These are phyloP conservation scores for Pseudolycoriella hygida DNA, from an alignment of 2,888 invertebrate species.

Conservation along the genomic window DNA sequence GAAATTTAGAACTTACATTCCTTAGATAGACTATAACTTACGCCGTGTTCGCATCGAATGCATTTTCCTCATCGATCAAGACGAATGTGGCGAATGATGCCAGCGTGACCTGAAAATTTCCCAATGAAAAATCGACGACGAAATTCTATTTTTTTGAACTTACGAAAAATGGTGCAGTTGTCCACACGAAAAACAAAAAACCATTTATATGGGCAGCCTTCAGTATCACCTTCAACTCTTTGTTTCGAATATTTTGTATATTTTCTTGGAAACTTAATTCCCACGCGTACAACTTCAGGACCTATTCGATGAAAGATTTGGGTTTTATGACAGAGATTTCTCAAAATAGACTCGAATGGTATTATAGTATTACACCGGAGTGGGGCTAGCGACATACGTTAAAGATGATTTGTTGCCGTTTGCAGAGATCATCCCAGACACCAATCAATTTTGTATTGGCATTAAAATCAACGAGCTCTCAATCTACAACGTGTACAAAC, in stretches of 20 bases:
- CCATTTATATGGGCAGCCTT: constrained; percentile 79
- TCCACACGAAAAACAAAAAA: constrained; percentile 83
- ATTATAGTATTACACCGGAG: no score
- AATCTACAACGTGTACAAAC: no score
- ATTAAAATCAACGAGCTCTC: no score
- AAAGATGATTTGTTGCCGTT: no score
- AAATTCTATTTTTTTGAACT: constrained; percentile 21
- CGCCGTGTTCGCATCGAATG: constrained; percentile 27
- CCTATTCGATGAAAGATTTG: no score
- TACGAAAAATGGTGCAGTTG: constrained; percentile 88
- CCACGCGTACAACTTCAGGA: constrained; percentile 88
- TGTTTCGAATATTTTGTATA: constrained; percentile 67
- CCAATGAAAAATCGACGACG: no score
- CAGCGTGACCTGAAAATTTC: constrained; percentile 16
- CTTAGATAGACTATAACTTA: no score
- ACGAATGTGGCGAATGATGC: constrained; percentile 26
- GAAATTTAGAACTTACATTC: no score
- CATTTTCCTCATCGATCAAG: constrained; percentile 24
- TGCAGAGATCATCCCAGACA: no score
- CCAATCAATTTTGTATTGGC: no score
- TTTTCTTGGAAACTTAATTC: constrained; percentile 84
- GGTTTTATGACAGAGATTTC: constrained; percentile 10
- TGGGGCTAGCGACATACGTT: no score
- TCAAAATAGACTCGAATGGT: no score
- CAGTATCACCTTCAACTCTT: constrained; percentile 75